Conservation (phyloP, 2,113 vertebrate genomes). For the Hiodon tergisus region DNA sequence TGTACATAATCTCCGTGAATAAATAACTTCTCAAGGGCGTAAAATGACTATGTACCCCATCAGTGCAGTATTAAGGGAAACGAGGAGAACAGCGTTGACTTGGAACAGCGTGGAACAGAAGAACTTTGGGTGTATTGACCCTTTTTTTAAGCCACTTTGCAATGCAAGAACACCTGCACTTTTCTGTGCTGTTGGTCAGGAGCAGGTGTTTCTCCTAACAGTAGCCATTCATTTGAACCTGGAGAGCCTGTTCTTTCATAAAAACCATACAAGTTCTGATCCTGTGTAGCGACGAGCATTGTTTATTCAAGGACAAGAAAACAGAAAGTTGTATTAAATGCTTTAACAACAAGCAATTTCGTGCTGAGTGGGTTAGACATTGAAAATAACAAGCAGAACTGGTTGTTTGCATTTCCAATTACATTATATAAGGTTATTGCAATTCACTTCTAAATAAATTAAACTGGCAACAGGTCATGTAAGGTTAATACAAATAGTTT, state of each 20-base stretch:
- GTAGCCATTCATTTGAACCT: constrained; percentile 35
- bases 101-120: no score
- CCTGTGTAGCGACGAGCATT: background rate
- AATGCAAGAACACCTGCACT: constrained; percentile 48
- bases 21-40: no score
- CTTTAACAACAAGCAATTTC: background rate
- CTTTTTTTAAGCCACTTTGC: constrained; percentile 48
- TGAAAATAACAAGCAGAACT: background rate
- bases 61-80: no score
- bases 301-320: constrained; percentile 19
- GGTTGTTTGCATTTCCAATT: background rate
- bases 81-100: no score
- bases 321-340: constrained; percentile 1
- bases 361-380: background rate
- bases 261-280: background rate
- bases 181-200: constrained; percentile 34
- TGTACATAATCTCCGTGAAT: no score
- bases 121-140: constrained; percentile 44
- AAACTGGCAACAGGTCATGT: background rate
- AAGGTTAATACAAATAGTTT: no score
- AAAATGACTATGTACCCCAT: no score
- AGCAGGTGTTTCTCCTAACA: constrained; percentile 42
- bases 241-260: constrained; percentile 1
- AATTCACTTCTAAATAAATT: background rate
- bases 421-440: background rate